Conservation (phyloP, 2,888 invertebrate species). For the Dasypogon diadema region DNA sequence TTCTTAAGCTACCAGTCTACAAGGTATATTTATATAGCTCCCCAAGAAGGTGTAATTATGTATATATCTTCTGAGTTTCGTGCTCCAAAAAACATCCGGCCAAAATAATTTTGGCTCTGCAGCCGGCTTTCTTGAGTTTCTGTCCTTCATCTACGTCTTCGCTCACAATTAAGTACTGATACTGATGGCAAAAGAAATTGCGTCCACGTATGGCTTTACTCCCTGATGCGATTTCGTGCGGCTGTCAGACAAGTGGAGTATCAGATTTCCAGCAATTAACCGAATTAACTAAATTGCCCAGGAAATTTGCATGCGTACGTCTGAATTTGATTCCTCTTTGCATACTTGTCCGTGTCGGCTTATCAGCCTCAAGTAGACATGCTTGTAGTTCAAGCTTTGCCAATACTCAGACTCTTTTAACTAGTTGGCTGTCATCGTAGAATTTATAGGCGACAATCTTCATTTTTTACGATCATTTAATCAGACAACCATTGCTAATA, state of each 20-base stretch:
- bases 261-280: conserved; percentile 10
- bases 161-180: background rate
- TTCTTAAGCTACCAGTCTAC: no score
- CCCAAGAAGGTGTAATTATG: background rate
- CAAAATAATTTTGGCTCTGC: no score
- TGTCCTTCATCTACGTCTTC: background rate
- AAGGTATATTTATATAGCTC: no score
- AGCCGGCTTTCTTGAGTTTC: background rate
- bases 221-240: background rate
- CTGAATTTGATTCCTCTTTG: background rate
- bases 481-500: conserved; percentile 14
- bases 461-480: background rate
- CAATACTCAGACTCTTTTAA: background rate
- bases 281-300: background rate
- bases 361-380: background rate
- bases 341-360: background rate
- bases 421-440: background rate
- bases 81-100: background rate
- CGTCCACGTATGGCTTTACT: background rate
- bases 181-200: background rate
- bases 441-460: no score
- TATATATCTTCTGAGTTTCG: background rate
- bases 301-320: background rate
- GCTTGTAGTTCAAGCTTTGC: background rate
- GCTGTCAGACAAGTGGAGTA: background rate